phyloP scores from a whole-genome alignment of 2,113 vertebrate species.

The Oreochromis niloticus region DNA sequence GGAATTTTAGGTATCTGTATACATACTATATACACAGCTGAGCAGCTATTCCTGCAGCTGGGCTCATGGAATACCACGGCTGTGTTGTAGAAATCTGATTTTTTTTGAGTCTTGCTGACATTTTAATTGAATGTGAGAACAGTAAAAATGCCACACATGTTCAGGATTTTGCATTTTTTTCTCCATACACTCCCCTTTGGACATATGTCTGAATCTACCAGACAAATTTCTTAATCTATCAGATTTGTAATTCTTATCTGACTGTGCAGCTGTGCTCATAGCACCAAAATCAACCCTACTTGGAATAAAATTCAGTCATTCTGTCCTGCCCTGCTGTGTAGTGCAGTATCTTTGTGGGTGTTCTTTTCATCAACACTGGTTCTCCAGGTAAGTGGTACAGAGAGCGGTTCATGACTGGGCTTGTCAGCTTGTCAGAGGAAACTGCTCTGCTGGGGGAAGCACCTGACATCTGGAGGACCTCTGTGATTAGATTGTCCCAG shows the following conservation, averaged over 20 bases:
- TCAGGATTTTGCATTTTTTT: background rate
- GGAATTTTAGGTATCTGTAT: background rate
- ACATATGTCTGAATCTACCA: background rate
- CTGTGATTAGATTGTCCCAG: slow-evolving; percentile 6
- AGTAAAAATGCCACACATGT: background rate
- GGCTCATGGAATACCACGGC: background rate
- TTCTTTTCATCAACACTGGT: slow-evolving; percentile 13
- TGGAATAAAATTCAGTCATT: background rate
- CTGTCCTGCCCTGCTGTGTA: background rate
- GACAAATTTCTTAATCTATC: background rate
- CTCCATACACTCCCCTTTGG: background rate
- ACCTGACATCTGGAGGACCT: slow-evolving; percentile 27
- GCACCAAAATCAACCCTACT: background rate
- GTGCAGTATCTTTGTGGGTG: slow-evolving; percentile 7
- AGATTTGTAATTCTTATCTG: background rate
- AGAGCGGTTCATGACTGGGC: slow-evolving; percentile 41
- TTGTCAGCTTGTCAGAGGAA: slow-evolving; percentile 32
- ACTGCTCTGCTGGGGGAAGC: slow-evolving; percentile 12
- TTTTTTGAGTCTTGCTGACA: background rate
- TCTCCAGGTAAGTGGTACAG: background rate
- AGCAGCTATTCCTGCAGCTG: background rate
- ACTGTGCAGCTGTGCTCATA: background rate
- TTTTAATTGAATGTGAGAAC: background rate
- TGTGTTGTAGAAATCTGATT: background rate
- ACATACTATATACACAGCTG: background rate